Evolutionary conservation across 2,113 vertebrate species (phyloP).

Genomic region (Phycodurus eques): DNA sequence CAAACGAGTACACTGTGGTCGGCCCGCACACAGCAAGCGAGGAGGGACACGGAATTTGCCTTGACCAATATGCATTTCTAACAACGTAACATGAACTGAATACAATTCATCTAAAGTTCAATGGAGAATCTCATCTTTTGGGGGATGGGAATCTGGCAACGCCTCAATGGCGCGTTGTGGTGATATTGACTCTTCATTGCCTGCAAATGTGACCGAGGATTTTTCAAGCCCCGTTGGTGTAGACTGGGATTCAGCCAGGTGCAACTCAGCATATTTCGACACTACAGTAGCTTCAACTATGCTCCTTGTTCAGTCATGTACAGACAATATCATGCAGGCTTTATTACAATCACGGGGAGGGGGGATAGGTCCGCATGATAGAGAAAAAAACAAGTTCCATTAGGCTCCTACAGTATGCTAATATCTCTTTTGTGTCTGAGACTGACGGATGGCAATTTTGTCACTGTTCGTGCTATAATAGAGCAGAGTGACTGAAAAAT

Average conservation of each 20-base stretch:
- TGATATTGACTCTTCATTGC: neutral
- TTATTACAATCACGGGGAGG: neutral
- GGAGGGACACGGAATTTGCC: too few relatives aligned
- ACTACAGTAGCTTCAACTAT: neutral
- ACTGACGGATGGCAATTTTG: slow-evolving; percentile 58
- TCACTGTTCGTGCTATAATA: slow-evolving; percentile 52
- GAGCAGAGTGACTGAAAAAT: slow-evolving; percentile 22
- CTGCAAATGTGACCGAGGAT: neutral
- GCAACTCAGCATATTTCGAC: neutral
- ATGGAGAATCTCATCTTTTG: too few relatives aligned
- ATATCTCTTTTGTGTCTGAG: slow-evolving; percentile 34
- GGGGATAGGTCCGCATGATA: slow-evolving; percentile 8
- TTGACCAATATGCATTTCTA: too few relatives aligned
- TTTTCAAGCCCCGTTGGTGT: neutral
- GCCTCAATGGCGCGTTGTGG: too few relatives aligned
- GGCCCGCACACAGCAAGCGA: too few relatives aligned
- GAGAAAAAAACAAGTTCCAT: slow-evolving; percentile 11
- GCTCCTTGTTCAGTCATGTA: neutral
- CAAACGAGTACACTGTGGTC: too few relatives aligned
- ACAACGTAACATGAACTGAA: too few relatives aligned
- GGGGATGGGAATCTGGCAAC: too few relatives aligned
- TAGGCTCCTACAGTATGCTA: slow-evolving; percentile 23
- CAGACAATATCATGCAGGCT: slow-evolving; percentile 10
- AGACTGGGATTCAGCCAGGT: neutral
- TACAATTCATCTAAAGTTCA: too few relatives aligned